Percentiles rank a stretch among this genome's conserved stretches.
Evolutionary conservation across 2,113 vertebrate species (phyloP).

Genomic region (Donacobius atricapilla): DNA sequence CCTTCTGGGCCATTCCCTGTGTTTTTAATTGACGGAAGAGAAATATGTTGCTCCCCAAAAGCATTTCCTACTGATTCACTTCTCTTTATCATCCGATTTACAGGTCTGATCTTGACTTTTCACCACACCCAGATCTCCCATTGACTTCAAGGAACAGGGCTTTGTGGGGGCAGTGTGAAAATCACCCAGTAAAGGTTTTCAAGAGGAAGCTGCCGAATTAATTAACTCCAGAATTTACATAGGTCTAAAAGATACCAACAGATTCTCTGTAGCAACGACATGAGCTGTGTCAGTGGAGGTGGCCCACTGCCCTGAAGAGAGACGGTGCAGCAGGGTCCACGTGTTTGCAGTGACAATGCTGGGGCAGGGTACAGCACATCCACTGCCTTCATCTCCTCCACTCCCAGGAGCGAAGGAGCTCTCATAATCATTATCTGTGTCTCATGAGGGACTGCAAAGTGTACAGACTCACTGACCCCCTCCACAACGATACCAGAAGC

Average conservation of each 20-base stretch:
- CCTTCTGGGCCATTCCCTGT: neutral
- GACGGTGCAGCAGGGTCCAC: accelerated
- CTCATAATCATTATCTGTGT: neutral
- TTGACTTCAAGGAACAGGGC: slow-evolving; percentile 53
- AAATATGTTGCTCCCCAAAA: neutral
- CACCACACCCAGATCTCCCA: slow-evolving; percentile 42
- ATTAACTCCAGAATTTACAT: neutral
- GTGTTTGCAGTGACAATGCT: neutral
- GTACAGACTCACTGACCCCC: accelerated
- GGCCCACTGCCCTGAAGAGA: neutral
- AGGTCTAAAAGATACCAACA: neutral
- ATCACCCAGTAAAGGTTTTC: slow-evolving; percentile 15
- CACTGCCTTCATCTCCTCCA: neutral
- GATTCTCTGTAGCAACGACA: neutral
- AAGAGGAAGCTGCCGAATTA: slow-evolving; percentile 21
- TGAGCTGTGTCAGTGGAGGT: neutral
- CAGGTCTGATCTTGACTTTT: slow-evolving; percentile 45
- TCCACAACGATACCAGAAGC: neutral
- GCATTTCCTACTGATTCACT: slow-evolving; percentile 52
- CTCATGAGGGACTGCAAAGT: neutral
- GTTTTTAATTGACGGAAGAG: neutral
- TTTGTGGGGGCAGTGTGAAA: slow-evolving; percentile 40
- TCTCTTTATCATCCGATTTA: slow-evolving; percentile 30
- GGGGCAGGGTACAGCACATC: neutral
- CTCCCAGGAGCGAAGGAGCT: neutral